These are phyloP conservation scores for Pantherophis vulpinus DNA, from an alignment of 2,797 vertebrate genomes.

Conservation along the genomic window DNA sequence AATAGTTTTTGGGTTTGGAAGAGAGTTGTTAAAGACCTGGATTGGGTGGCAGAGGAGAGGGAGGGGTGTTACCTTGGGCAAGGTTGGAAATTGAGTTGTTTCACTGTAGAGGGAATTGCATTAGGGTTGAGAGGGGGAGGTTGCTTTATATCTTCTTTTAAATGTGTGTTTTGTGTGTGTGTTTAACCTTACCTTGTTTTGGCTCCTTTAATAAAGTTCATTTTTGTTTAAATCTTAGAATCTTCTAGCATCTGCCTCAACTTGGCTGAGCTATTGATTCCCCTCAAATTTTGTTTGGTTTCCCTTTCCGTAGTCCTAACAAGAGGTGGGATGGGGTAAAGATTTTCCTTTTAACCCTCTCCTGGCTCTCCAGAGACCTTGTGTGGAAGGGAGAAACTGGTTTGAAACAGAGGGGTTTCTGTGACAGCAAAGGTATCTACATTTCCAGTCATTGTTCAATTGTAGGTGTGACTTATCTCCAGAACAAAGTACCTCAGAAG, in stretches of 20 bases:
- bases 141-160: background rate
- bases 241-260: background rate
- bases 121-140: background rate
- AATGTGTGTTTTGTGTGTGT: background rate
- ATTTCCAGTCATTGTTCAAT: background rate
- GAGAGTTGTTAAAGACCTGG: background rate
- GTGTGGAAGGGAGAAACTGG: background rate
- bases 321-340: background rate
- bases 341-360: background rate
- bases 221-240: background rate
- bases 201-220: background rate
- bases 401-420: background rate
- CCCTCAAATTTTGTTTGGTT: background rate
- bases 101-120: background rate
- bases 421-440: background rate
- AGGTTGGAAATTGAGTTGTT: background rate
- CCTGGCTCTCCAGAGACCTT: background rate
- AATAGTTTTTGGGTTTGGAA: background rate
- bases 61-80: background rate
- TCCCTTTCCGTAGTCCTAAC: background rate
- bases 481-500: background rate
- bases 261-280: background rate
- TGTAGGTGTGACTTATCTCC: background rate
- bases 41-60: rapidly evolving
- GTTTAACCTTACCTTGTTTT: background rate